phyloP scores from a whole-genome alignment of 2,113 vertebrate species.

The Quiscalus mexicanus region DNA sequence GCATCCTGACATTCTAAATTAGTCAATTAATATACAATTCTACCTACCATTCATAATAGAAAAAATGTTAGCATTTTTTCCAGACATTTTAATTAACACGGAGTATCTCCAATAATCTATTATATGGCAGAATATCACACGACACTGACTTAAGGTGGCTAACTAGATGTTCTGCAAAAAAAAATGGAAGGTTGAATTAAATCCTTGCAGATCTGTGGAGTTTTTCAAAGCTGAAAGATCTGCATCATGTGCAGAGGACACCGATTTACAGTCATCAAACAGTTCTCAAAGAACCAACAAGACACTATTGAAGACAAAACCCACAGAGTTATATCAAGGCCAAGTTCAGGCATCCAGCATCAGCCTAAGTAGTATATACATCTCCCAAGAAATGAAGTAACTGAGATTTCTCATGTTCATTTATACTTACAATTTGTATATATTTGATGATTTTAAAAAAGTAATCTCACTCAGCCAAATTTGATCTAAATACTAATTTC shows the following conservation, averaged over 20 bases:
- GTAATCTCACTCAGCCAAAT: background rate
- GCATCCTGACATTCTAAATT: conserved; percentile 80
- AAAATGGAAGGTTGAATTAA: background rate
- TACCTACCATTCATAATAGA: conserved; percentile 55
- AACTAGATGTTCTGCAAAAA: background rate
- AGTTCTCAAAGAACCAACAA: background rate
- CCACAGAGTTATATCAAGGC: background rate
- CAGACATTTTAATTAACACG: conserved; percentile 72
- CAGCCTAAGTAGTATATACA: background rate
- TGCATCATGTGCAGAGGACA: background rate
- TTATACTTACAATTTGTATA: background rate
- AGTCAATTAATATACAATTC: conserved; percentile 76
- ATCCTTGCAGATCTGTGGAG: background rate
- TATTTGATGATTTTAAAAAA: background rate
- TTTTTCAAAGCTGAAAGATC: background rate
- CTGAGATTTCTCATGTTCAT: background rate
- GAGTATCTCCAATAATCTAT: conserved; percentile 32
- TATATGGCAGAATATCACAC: background rate
- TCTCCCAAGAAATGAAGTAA: background rate
- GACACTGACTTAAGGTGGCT: background rate
- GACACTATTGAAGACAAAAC: background rate
- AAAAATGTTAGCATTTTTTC: conserved; percentile 61
- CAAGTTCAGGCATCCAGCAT: background rate
- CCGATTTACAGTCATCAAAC: background rate
- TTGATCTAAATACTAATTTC: background rate